Conservation (phyloP, 2,888 invertebrate genomes). For the Baronia brevicornis region DNA sequence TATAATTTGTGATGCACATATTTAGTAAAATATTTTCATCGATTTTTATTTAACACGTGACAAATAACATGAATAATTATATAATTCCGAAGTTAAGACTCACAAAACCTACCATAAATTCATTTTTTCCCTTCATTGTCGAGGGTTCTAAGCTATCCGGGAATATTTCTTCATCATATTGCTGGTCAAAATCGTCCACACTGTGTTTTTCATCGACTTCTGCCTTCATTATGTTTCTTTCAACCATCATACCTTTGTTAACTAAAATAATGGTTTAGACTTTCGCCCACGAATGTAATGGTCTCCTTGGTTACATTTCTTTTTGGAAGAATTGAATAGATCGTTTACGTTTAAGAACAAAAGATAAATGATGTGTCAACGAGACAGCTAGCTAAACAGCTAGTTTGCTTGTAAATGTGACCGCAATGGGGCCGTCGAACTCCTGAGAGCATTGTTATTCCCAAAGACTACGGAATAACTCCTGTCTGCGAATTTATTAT, state of each 20-base stretch:
- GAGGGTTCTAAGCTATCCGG: conserved; percentile 62
- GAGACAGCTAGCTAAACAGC: conserved; percentile 4
- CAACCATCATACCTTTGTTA: conserved; percentile 38
- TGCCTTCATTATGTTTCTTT: conserved; percentile 48
- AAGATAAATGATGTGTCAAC: conserved; percentile 11
- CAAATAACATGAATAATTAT: neutral
- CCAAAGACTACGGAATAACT: conserved; percentile 56
- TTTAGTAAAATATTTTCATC: neutral
- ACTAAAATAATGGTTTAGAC: conserved; percentile 5
- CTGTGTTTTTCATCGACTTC: conserved; percentile 57
- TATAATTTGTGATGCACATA: no score
- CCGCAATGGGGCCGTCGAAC: conserved; percentile 62
- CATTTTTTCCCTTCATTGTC: conserved; percentile 43
- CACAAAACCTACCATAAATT: conserved; percentile 36
- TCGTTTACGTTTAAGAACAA: conserved; percentile 10
- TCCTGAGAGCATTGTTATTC: conserved; percentile 59
- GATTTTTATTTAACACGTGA: neutral
- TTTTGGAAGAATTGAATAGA: conserved; percentile 2
- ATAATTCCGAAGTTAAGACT: conserved; percentile 7
- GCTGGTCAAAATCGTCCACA: conserved; percentile 52
- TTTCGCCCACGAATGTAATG: no score
- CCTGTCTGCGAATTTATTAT: conserved; percentile 46
- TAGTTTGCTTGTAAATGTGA: conserved; percentile 46
- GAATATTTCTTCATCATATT: conserved; percentile 41
- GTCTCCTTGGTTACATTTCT: neutral